Evolutionary conservation across 2,113 vertebrate species (phyloP).

Genomic region (Perognathus longimembris): DNA sequence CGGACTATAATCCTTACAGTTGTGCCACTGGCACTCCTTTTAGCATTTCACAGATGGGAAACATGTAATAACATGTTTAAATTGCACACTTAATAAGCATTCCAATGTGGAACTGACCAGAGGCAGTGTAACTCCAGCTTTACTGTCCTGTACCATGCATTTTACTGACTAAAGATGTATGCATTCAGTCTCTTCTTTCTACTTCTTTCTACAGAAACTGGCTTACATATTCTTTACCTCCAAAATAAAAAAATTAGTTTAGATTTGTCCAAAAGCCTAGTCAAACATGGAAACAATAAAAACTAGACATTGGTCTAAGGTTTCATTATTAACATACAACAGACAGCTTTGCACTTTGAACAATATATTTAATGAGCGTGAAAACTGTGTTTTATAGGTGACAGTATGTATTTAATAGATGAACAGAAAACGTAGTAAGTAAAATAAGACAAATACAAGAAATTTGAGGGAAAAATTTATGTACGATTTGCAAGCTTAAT

Average conservation of each 20-base stretch:
- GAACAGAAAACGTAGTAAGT: slow-evolving; percentile 1
- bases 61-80: not conserved
- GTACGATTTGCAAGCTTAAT: slow-evolving; percentile 48
- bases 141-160: not conserved
- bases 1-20: not conserved
- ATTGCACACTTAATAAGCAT: not conserved
- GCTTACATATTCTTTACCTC: not conserved
- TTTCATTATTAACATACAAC: slow-evolving; percentile 14
- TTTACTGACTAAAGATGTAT: not conserved
- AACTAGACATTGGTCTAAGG: not conserved
- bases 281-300: not conserved
- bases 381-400: not conserved
- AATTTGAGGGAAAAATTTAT: slow-evolving; percentile 48
- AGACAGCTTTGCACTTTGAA: slow-evolving; percentile 20
- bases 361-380: not conserved
- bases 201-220: not conserved
- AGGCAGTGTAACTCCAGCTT: not conserved
- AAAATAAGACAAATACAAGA: not conserved
- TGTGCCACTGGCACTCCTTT: not conserved
- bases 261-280: not conserved
- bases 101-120: not conserved
- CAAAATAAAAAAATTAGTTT: not conserved
- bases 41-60: not conserved
- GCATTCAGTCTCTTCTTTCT: not conserved
- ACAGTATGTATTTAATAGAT: not conserved